A percentile compares a stretch with the other conserved stretches of the same genome.
Conservation (phyloP, 2,888 invertebrate genomes). For the Philhelius pedissequus region DNA sequence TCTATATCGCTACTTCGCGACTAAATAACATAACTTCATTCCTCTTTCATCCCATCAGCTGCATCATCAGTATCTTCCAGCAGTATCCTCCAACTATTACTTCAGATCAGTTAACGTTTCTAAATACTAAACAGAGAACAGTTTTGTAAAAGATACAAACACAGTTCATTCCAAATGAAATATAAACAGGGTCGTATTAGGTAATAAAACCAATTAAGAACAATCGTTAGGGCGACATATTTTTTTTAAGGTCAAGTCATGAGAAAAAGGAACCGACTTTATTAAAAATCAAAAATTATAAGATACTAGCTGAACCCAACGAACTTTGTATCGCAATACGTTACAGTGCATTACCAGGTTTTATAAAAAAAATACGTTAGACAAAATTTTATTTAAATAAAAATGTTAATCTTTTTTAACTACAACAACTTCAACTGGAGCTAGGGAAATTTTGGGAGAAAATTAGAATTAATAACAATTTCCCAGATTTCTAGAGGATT, state of each 20-base stretch:
- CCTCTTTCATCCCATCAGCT: neutral
- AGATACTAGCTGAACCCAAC: too few relatives aligned
- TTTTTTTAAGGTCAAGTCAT: neutral
- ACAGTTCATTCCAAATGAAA: neutral
- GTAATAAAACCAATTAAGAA: neutral
- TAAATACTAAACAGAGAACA: conserved; percentile 45
- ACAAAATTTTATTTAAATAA: too few relatives aligned
- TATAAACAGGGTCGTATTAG: neutral
- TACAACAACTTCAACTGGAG: too few relatives aligned
- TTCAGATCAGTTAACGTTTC: conserved; percentile 64
- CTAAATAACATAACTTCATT: neutral
- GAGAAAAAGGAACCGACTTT: neutral
- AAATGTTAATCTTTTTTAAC: too few relatives aligned
- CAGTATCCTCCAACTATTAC: conserved; percentile 11
- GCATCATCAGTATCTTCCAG: neutral
- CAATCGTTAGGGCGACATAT: neutral
- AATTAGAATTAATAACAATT: too few relatives aligned
- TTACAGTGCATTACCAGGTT: too few relatives aligned
- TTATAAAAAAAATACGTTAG: too few relatives aligned
- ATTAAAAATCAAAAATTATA: too few relatives aligned
- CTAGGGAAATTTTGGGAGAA: too few relatives aligned
- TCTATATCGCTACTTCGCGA: too few relatives aligned
- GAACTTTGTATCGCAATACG: too few relatives aligned
- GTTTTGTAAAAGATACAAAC: conserved; percentile 16
- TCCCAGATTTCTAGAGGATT: too few relatives aligned